Evolutionary conservation across 2,888 invertebrate species (phyloP), one percentile per base, ranked within the genome.

Genomic region (Tachina lurida): DNA sequence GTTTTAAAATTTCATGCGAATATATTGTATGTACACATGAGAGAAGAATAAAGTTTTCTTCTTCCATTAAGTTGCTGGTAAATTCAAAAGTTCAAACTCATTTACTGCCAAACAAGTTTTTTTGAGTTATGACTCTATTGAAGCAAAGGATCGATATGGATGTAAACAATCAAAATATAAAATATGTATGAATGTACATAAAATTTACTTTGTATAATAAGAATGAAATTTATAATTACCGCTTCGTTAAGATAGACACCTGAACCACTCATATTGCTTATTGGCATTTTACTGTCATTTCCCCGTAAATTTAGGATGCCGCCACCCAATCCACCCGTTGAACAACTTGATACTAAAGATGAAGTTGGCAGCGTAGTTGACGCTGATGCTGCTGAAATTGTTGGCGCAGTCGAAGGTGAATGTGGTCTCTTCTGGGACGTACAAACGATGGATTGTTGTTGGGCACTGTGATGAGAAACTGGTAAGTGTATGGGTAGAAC

Each of bases 231-330:
- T 43, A 82, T 81, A 79, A 65, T 86, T 74, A 79, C 84, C 82
- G 77, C 74, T 80, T 82, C 78, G 45, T 74, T 79, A 67, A 45
- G 49, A n/a, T 77, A 76, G 54, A 71, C 79, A 81, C 81, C 71
- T 15, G 70, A 52, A 45, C 62, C 45, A 31, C 62, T n/a, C 75
- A 81, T 81, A 68, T 67, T 78, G 73, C 65, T 84, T 43, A 56
- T 41, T 89, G 89, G 89, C 74, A 91, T 89, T 85, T 89, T 89
- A 88, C 91, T 91, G 89, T 91, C 90, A 88, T 90, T 91, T 88
- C 90, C 91, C 45, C 79, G 82, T 71, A 83, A 67, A 68, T 79
- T 63, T 62, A 70, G 39, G 22, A 86, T 60, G 87, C 89, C 88
- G 74, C 87, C 87, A 84, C 83, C 86, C 83, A 87, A 76, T 88